A percentile compares a stretch with the other conserved stretches of the same genome.
Evolutionary conservation across 1,140 invertebrate species (phyloP).

Genomic region (Protaetia brevitarsis): DNA sequence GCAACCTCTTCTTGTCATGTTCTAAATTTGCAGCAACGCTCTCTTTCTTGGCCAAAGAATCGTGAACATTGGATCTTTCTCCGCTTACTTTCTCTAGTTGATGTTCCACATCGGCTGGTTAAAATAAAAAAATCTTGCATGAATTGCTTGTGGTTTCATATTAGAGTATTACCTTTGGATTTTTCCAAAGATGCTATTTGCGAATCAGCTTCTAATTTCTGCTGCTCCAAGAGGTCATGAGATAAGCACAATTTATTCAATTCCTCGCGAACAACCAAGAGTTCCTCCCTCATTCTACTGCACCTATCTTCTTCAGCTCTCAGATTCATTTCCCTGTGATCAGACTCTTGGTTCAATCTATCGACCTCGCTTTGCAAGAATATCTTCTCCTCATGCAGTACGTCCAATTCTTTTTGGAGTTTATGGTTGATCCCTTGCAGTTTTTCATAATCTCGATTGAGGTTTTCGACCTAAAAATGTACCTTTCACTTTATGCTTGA

Average conservation of each 20-base stretch:
- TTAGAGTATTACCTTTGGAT: constrained; percentile 57
- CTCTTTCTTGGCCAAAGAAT: constrained; percentile 69
- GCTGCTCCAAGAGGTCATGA: constrained; percentile 74
- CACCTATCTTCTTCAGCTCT: constrained; percentile 71
- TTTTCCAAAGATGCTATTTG: constrained; percentile 73
- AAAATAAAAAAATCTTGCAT: background rate
- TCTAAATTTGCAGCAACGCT: constrained; percentile 62
- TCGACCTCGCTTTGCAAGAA: constrained; percentile 70
- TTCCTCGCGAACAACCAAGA: constrained; percentile 70
- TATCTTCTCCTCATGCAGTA: constrained; percentile 70
- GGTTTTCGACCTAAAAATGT: constrained; percentile 61
- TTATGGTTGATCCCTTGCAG: constrained; percentile 67
- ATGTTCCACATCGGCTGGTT: constrained; percentile 67
- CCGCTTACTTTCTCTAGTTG: constrained; percentile 68
- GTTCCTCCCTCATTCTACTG: constrained; percentile 70
- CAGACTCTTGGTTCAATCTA: constrained; percentile 64
- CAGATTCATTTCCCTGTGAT: constrained; percentile 57
- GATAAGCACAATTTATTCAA: constrained; percentile 67
- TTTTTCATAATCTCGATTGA: constrained; percentile 74
- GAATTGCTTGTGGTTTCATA: background rate
- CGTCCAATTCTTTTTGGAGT: constrained; percentile 69
- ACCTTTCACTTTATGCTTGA: background rate
- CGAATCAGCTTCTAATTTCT: constrained; percentile 70
- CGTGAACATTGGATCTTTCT: constrained; percentile 71
- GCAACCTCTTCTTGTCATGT: constrained; percentile 67